phyloP scores from a whole-genome alignment of 2,113 vertebrate species.

The Vulpes lagopus region DNA sequence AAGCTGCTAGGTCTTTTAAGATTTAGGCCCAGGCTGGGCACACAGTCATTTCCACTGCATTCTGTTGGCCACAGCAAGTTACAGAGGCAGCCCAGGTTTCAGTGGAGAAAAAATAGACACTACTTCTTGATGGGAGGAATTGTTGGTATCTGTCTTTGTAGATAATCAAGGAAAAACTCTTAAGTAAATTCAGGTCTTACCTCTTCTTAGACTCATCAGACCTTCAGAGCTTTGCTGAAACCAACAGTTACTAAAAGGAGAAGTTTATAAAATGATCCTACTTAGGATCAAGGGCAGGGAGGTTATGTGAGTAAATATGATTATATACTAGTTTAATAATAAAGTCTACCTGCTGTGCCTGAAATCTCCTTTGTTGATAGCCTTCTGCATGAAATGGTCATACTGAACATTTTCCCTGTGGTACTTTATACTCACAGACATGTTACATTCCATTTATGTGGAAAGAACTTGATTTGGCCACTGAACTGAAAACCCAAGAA shows the following conservation, averaged over 20 bases:
- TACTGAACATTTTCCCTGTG: not conserved
- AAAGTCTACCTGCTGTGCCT: not conserved
- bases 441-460: not conserved
- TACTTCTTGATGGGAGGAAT: not conserved
- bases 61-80: constrained; percentile 3
- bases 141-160: constrained; percentile 34
- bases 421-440: not conserved
- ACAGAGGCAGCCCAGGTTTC: not conserved
- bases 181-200: constrained; percentile 29
- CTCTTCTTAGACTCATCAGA: not conserved
- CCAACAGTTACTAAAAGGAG: not conserved
- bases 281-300: not conserved
- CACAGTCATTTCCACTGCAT: not conserved
- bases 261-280: not conserved
- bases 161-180: constrained; percentile 19
- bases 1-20: not conserved
- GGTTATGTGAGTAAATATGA: not conserved
- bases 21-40: not conserved
- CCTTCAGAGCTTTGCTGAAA: constrained; percentile 56
- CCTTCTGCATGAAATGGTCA: not conserved
- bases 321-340: not conserved
- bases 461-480: constrained; percentile 36
- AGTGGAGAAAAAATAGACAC: not conserved
- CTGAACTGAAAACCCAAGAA: constrained; percentile 33
- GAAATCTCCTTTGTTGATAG: not conserved